Evolutionary conservation across 64 coral and sea anemone species (phyloP).

Genomic region (Cladopsammia gracilis): DNA sequence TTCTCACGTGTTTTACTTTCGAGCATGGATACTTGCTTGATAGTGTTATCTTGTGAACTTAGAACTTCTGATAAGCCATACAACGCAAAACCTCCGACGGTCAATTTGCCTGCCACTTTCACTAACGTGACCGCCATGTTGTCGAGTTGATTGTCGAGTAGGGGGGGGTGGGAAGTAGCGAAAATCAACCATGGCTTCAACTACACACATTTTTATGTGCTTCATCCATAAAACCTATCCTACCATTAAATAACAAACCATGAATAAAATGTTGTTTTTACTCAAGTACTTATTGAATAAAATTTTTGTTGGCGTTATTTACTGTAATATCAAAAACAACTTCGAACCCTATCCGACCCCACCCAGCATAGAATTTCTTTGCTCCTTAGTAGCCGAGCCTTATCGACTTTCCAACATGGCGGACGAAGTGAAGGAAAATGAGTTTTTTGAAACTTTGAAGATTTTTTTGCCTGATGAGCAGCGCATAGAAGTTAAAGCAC

Average conservation of each 20-base stretch:
- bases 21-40: constrained; percentile 7
- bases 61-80: constrained; percentile 51
- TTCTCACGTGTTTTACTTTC: constrained; percentile 46
- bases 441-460: background rate
- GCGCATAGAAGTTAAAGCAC: background rate
- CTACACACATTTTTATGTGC: no score
- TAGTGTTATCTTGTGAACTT: constrained; percentile 33
- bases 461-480: background rate
- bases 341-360: background rate
- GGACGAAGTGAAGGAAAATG: background rate
- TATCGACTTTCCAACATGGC: constrained; percentile 19
- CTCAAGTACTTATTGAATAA: no score
- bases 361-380: background rate
- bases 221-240: no score
- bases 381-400: constrained; percentile 36
- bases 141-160: background rate
- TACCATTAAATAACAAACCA: no score
- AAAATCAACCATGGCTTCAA: no score
- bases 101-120: constrained; percentile 19
- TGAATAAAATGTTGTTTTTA: no score
- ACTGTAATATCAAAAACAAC: background rate
- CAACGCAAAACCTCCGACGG: constrained; percentile 21
- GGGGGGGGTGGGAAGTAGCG: background rate
- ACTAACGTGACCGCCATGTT: background rate
- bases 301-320: no score